Evolutionary conservation across 2,888 invertebrate genomes (phyloP), one percentile per base, ranked within the genome.

Genomic region (Tenthredo amoena): DNA sequence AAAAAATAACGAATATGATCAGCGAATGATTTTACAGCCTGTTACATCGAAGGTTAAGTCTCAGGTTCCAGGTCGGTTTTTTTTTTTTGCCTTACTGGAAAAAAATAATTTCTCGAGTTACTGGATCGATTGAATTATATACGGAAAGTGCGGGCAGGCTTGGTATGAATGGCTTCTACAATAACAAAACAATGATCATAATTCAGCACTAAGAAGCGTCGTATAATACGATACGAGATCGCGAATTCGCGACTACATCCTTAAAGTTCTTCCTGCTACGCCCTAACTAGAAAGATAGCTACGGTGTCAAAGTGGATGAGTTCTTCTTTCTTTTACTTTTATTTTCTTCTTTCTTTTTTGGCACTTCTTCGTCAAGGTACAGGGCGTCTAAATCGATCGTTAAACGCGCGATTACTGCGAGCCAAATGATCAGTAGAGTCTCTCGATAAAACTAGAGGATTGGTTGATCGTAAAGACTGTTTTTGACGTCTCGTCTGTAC

Each of bases 41-140:
- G 81, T 81, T 58, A 40, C n/a, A 62, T 58, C 62, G 50, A 81
- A 81, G 81, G 81, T 62, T 62, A 62, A 40, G 15, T 81, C 37
- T 81, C 81, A 37, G 40, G 81, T 81, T 58, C 40, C 81, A 37
- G 62, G 62, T 62, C 77, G 58, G 10, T 58, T 81, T 34, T 77
- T 77, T 31, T 26, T 81, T 34, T 77, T 77, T 31, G 15, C 9
- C 37, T 7, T 7, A 50, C 18, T 62, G 37, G n/a, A 62, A 62
- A 81, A 62, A 81, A 62, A 62, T 81, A 3, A 37, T 62, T 37
- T 40, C 81, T 81, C 62, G 26, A 37, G 62, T 81, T 81, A 81
- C 81, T 40, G 40, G 26, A 81, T 81, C 58, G 21, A 62, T 81
- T 62, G 21, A 62, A 21, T 10, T 62, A 26, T 21, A 62, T 62